phyloP scores from a whole-genome alignment of 2,888 invertebrate species.

The Heliconius erato region DNA sequence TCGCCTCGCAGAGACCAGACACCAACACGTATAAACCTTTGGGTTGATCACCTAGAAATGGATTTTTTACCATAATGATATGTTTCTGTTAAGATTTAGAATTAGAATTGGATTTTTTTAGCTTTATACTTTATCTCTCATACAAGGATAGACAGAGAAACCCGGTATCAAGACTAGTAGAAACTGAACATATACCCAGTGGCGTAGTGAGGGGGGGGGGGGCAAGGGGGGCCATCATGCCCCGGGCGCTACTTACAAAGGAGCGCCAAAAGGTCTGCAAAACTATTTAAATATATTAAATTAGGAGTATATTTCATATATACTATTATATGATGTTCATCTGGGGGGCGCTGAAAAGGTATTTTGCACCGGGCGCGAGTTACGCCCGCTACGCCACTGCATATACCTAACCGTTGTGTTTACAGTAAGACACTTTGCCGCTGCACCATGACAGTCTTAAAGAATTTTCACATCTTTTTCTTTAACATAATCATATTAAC shows the following conservation, averaged over 20 bases:
- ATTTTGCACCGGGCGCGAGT: no score
- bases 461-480: not conserved
- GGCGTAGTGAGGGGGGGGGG: no score
- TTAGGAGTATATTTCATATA: no score
- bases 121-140: not conserved
- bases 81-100: not conserved
- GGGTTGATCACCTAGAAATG: conserved; percentile 70
- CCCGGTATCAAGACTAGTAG: not conserved
- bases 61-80: not conserved
- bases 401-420: not conserved
- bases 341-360: no score
- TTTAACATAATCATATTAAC: not conserved
- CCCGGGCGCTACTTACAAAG: no score
- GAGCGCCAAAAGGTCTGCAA: no score
- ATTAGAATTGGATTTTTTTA: not conserved
- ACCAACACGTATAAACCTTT: conserved; percentile 77
- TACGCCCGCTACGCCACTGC: no score
- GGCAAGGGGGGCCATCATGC: no score
- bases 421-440: not conserved
- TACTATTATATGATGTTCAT: no score
- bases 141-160: not conserved
- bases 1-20: conserved; percentile 76
- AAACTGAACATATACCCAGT: no score
- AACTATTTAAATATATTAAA: no score
- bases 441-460: not conserved